These are phyloP conservation scores for Temnothorax rugatulus DNA, from an alignment of 2,888 invertebrate genomes.

Conservation along the genomic window DNA sequence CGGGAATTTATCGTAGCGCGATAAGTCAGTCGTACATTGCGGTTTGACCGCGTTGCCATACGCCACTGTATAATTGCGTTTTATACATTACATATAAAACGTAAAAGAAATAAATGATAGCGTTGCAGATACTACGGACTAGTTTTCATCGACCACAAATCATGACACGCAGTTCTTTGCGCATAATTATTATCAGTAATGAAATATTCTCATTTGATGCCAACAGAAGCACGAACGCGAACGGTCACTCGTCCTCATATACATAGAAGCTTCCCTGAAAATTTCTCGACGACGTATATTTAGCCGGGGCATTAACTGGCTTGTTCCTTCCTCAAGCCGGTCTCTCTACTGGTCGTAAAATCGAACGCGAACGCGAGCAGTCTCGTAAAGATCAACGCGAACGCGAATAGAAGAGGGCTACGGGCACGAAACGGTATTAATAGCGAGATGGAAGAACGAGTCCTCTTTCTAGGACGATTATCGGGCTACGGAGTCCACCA, in stretches of 20 bases:
- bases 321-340: conserved; percentile 28
- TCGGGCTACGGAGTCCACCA: neutral
- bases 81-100: neutral
- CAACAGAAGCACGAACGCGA: neutral
- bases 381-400: conserved; percentile 39
- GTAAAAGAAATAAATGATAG: neutral
- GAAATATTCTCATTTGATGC: neutral
- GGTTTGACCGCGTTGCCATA: neutral
- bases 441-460: conserved; percentile 37
- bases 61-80: neutral
- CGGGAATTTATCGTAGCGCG: neutral
- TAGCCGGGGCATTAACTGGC: conserved; percentile 24
- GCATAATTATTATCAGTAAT: conserved; percentile 17
- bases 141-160: neutral
- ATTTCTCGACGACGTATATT: conserved; percentile 35
- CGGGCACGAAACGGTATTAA: conserved; percentile 32
- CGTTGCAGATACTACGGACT: neutral
- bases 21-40: neutral
- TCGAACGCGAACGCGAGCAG: conserved; percentile 21
- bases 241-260: neutral
- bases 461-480: conserved; percentile 36
- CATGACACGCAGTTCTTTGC: neutral
- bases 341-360: conserved; percentile 21
- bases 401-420: neutral
- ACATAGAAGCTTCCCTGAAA: neutral